Evolutionary conservation across 2,797 vertebrate genomes (phyloP), one percentile per base, ranked within the genome.

Genomic region (Cryptoblepharus egeriae): DNA sequence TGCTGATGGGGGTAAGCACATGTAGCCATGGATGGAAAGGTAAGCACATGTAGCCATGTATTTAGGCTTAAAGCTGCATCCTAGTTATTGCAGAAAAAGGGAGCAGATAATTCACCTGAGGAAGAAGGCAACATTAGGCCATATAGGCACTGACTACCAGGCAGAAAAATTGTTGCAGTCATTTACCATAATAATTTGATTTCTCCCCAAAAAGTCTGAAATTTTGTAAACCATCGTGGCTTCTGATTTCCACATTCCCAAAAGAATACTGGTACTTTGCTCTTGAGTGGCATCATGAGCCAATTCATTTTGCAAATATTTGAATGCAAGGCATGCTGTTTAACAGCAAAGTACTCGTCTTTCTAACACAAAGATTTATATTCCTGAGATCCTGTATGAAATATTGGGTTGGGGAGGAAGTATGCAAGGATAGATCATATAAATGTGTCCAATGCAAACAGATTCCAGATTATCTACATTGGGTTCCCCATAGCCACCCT

Each of bases 301-400:
- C 0, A 3, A 67, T 67, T 90, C 68, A 0, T 82, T 88, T 71
- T 70, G 37, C 80, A 83, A 86, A 90, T 58, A 83, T 87, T 89
- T 71, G n/a, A 26, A 0, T 69, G 73, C 61, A 0, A 77, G 82
- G 30, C 64, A 49, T n/a, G 79, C 69, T 6, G 30, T 0, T 0
- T 30, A 79, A 84, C 13, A 60, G 82, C 45, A 0, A 0, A 79
- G 55, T 20, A 74, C 75, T 90, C 88, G 69, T 83, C 67, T 77
- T 61, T 76, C 81, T 28, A 58, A 28, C 15, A 37, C 52, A 63
- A 69, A 84, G 85, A 90, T 92, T 91, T 86, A 89, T 89, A 77
- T 55, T 57, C 79, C 65, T 83, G 1, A 2, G 64, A 49, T 85
- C 85, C 85, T 61, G 30, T 24, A 61, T 32, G 15, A 16, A 39